Conservation (phyloP, 2,113 vertebrate genomes). For the Spea multiplicata region DNA sequence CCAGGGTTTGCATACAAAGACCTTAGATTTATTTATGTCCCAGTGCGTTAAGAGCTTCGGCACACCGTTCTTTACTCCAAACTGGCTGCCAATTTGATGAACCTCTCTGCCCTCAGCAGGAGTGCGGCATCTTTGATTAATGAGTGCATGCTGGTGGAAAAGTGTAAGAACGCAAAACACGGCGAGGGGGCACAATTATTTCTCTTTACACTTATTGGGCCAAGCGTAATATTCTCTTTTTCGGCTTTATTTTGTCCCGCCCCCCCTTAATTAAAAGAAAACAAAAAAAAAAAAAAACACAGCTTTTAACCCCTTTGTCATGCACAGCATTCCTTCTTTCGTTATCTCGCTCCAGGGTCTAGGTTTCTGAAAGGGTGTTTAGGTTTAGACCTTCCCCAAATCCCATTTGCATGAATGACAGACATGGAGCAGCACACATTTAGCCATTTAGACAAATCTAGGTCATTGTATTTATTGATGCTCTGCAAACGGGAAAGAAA, state of each 20-base stretch:
- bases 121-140: constrained; percentile 85
- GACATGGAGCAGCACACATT: background rate
- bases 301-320: background rate
- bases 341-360: background rate
- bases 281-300: background rate
- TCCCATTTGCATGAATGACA: background rate
- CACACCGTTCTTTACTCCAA: constrained; percentile 78
- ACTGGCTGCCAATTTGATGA: constrained; percentile 87
- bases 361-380: background rate
- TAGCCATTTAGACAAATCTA: background rate
- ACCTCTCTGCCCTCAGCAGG: constrained; percentile 88
- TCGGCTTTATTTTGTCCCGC: background rate
- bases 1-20: constrained; percentile 91
- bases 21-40: constrained; percentile 88
- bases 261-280: too few relatives aligned
- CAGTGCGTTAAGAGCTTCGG: constrained; percentile 76
- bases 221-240: constrained; percentile 47
- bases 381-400: background rate
- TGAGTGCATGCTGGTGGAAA: constrained; percentile 76
- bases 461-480: constrained; percentile 3
- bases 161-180: constrained; percentile 68
- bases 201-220: constrained; percentile 52
- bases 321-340: background rate
- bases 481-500: background rate
- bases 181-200: constrained; percentile 66